These are phyloP conservation scores for Willisornis vidua DNA, from an alignment of 2,113 vertebrate species.

Conservation along the genomic window DNA sequence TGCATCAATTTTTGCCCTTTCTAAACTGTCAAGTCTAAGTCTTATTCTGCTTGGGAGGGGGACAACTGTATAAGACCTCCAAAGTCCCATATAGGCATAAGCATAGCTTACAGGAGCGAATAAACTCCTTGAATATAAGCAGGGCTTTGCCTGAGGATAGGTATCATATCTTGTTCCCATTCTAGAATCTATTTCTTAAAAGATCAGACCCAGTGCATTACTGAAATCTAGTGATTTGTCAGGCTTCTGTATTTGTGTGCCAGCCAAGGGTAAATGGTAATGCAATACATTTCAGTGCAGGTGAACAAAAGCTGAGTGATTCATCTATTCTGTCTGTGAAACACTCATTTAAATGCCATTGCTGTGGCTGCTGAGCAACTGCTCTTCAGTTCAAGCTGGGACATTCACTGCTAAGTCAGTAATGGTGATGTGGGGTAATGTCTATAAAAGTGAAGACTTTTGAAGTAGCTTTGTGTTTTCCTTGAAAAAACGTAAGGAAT, in stretches of 20 bases:
- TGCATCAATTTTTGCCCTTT: background rate
- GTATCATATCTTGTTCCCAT: background rate
- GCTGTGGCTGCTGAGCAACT: background rate
- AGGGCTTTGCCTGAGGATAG: background rate
- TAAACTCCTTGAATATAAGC: background rate
- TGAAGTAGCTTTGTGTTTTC: background rate
- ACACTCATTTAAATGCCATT: background rate
- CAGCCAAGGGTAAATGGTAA: background rate
- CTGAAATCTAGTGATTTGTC: background rate
- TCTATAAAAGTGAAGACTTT: background rate
- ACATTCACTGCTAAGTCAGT: background rate
- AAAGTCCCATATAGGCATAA: fast-evolving
- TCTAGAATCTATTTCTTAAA: background rate
- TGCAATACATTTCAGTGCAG: background rate
- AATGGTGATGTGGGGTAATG: background rate
- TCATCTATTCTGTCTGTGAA: background rate
- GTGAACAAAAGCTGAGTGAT: background rate
- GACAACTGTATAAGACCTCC: background rate
- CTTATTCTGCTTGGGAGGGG: background rate
- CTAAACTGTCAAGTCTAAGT: background rate
- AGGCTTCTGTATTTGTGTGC: background rate
- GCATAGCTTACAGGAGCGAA: background rate
- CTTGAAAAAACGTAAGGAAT: background rate
- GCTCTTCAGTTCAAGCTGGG: background rate
- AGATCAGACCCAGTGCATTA: background rate